phyloP scores from a whole-genome alignment of 2,113 vertebrate species.

The Nipponia nippon region DNA sequence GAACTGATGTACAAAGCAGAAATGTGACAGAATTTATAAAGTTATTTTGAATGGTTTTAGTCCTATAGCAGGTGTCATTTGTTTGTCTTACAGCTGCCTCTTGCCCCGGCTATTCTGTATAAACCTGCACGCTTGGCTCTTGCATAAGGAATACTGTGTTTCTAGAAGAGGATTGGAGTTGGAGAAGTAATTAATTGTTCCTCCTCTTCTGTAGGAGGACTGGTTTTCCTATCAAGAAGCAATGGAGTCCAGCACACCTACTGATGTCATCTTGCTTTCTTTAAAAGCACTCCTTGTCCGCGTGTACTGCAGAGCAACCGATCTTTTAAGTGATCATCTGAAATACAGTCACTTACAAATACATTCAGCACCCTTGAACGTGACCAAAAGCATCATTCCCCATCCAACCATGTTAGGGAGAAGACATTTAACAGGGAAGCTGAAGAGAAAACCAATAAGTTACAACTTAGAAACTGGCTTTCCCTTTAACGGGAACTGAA shows the following conservation, averaged over 20 bases:
- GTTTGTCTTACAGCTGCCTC: not conserved
- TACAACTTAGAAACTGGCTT: not conserved
- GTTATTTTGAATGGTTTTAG: conserved; percentile 70
- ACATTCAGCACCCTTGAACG: not conserved
- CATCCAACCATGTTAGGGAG: not conserved
- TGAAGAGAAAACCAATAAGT: not conserved
- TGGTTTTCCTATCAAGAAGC: not conserved
- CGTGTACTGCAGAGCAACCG: not conserved
- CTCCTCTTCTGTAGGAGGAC: not conserved
- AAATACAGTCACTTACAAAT: not conserved
- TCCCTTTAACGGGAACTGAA: not conserved
- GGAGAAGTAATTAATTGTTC: not conserved
- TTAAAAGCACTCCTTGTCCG: not conserved
- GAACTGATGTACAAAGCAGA: conserved; percentile 66
- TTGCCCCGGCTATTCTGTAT: not conserved
- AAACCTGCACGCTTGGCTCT: not conserved
- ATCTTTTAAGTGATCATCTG: not conserved
- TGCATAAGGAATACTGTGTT: not conserved
- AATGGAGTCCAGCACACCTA: not conserved
- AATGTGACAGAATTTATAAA: conserved; percentile 73
- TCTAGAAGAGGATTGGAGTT: not conserved
- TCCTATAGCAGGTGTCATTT: conserved; percentile 32
- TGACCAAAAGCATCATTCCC: not conserved
- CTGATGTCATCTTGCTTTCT: not conserved
- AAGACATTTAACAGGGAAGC: not conserved